Percentiles rank a stretch among this genome's conserved stretches.
phyloP scores from a whole-genome alignment of 2,113 vertebrate genomes.

The Capreolus pygargus region DNA sequence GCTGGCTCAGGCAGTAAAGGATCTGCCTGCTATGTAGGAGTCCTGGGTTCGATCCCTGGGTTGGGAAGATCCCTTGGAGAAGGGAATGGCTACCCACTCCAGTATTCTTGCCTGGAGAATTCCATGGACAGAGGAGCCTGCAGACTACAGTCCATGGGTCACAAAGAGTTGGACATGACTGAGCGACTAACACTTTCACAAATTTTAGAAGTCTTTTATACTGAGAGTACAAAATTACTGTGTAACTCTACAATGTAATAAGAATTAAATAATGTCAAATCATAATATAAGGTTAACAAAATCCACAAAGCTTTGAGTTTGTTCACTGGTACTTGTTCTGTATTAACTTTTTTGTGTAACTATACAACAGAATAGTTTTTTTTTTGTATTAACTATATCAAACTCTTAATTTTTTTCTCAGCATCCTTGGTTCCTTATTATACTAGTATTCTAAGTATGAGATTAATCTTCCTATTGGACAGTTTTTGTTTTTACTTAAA shows the following conservation, averaged over 20 bases:
- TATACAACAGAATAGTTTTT: neutral
- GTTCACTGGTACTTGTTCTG: neutral
- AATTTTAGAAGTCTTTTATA: neutral
- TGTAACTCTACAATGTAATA: neutral
- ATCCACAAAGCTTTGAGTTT: neutral
- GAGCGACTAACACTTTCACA: neutral
- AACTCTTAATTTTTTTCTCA: neutral
- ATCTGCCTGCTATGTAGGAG: neutral
- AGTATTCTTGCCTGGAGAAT: neutral
- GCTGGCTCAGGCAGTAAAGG: neutral
- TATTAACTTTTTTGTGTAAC: neutral
- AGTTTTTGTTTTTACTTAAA: neutral
- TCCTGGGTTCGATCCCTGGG: neutral
- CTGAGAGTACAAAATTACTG: neutral
- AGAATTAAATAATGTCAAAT: neutral
- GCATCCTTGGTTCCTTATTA: neutral
- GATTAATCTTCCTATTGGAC: neutral
- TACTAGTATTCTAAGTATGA: neutral
- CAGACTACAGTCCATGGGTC: neutral
- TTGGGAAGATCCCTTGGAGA: neutral
- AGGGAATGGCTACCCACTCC: neutral
- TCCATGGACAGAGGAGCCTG: neutral
- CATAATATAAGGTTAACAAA: neutral
- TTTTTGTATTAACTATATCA: neutral
- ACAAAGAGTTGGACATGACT: fast-evolving